Percentiles rank a stretch among this genome's conserved stretches.
Evolutionary conservation across 1,140 invertebrate genomes (phyloP).

Genomic region (Zaprionus inermis): DNA sequence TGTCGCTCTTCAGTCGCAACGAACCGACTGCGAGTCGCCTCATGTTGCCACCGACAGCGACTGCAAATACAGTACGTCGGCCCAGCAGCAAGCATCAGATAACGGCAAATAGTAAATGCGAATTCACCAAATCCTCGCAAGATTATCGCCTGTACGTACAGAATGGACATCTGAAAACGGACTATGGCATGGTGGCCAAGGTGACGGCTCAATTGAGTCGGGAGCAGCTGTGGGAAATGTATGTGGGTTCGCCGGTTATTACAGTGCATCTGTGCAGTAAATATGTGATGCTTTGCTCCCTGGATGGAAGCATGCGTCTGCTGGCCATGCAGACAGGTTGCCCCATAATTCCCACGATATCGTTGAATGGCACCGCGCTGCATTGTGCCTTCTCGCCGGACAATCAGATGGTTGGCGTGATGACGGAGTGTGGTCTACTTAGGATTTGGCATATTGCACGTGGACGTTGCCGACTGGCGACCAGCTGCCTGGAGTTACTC

Average conservation of each 20-base stretch:
- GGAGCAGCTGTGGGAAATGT: slow-evolving; percentile 61
- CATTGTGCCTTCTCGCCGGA: slow-evolving; percentile 81
- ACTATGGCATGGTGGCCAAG: slow-evolving; percentile 69
- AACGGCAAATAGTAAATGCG: slow-evolving; percentile 63
- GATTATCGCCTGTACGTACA: slow-evolving; percentile 74
- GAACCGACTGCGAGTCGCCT: slow-evolving; percentile 4
- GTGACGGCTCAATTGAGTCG: slow-evolving; percentile 54
- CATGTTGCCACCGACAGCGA: slow-evolving; percentile 25
- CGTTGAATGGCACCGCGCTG: slow-evolving; percentile 59
- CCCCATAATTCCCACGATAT: slow-evolving; percentile 72
- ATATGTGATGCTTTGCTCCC: slow-evolving; percentile 75
- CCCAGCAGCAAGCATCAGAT: slow-evolving; percentile 63
- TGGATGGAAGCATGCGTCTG: slow-evolving; percentile 77
- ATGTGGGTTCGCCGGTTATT: slow-evolving; percentile 73
- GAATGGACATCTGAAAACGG: slow-evolving; percentile 71
- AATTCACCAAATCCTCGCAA: slow-evolving; percentile 64
- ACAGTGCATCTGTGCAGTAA: slow-evolving; percentile 80
- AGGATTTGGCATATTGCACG: slow-evolving; percentile 74
- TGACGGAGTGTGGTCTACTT: slow-evolving; percentile 74
- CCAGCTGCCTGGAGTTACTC: slow-evolving; percentile 68
- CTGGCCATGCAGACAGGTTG: slow-evolving; percentile 70
- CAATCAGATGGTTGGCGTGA: slow-evolving; percentile 68
- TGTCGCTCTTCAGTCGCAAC: slow-evolving; percentile 11
- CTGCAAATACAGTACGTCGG: slow-evolving; percentile 29
- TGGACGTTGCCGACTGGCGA: slow-evolving; percentile 45